Evolutionary conservation across 2,113 vertebrate species (phyloP).

Genomic region (Chloropsis hardwickii): DNA sequence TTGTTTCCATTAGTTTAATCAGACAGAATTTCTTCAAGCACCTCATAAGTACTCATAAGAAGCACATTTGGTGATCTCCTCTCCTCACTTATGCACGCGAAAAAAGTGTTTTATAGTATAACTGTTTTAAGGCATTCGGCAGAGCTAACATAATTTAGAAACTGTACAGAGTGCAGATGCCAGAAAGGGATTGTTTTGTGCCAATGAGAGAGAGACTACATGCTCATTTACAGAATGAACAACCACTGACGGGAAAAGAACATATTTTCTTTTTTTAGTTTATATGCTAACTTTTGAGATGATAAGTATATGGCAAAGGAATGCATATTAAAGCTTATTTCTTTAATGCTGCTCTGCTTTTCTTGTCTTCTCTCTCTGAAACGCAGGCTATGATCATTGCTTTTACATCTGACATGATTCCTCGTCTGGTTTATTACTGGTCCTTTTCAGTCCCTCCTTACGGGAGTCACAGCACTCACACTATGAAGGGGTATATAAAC

Average conservation of each 20-base stretch:
- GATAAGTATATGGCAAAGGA: not conserved
- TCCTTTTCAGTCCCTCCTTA: conserved; percentile 88
- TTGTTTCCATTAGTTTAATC: not conserved
- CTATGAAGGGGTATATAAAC: conserved; percentile 92
- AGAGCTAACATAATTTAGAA: not conserved
- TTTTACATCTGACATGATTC: conserved; percentile 95
- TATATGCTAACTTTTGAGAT: not conserved
- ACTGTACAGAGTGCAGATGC: not conserved
- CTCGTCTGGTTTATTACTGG: conserved; percentile 94
- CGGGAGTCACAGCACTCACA: conserved; percentile 65
- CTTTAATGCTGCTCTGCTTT: not conserved
- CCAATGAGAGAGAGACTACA: not conserved
- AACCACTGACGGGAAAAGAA: not conserved
- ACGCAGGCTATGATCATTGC: conserved; percentile 91
- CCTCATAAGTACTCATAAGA: not conserved
- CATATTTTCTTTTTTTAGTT: conserved; percentile 27
- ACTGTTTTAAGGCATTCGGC: not conserved
- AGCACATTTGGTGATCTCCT: not conserved
- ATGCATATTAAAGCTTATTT: not conserved
- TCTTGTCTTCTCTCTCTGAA: conserved; percentile 23
- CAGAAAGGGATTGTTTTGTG: conserved; percentile 6
- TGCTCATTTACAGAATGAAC: conserved; percentile 12
- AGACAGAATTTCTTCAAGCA: not conserved
- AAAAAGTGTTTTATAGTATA: not conserved
- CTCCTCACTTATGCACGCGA: not conserved